These are phyloP conservation scores for Heloderma charlesbogerti DNA, from an alignment of 2,113 vertebrate genomes.

Conservation along the genomic window DNA sequence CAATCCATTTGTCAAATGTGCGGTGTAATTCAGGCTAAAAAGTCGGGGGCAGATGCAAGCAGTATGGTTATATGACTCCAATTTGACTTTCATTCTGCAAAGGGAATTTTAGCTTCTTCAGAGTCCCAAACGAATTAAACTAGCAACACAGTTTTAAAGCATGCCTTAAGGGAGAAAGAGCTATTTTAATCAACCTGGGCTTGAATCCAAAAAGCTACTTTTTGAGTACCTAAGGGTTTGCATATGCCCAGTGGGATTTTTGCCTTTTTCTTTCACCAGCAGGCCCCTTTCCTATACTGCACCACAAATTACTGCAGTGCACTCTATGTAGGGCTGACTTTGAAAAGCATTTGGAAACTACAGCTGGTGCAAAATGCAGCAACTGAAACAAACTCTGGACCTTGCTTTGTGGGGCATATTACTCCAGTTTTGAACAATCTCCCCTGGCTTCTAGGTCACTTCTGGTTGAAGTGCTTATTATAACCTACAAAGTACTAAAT, in stretches of 20 bases:
- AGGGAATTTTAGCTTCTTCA: background rate
- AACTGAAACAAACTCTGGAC: background rate
- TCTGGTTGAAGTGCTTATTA: background rate
- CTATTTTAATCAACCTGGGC: slow-evolving; percentile 10
- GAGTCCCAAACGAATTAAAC: background rate
- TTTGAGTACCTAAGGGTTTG: background rate
- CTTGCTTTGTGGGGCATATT: background rate
- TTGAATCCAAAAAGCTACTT: slow-evolving; percentile 15
- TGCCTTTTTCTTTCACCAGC: background rate
- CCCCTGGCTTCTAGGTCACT: background rate
- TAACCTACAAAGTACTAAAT: background rate
- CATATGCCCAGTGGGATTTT: background rate
- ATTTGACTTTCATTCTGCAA: background rate
- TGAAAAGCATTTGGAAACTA: background rate
- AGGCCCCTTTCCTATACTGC: too few species aligned
- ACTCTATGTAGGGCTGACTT: background rate
- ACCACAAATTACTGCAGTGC: background rate
- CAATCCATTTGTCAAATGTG: background rate
- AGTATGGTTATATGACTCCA: background rate
- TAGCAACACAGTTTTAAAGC: background rate
- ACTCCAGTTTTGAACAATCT: background rate
- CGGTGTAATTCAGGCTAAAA: too few species aligned
- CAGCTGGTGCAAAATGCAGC: background rate
- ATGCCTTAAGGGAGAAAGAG: background rate
- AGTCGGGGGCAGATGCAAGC: background rate